Evolutionary conservation across 2,797 vertebrate genomes (phyloP).

Genomic region (Borostomias antarcticus): DNA sequence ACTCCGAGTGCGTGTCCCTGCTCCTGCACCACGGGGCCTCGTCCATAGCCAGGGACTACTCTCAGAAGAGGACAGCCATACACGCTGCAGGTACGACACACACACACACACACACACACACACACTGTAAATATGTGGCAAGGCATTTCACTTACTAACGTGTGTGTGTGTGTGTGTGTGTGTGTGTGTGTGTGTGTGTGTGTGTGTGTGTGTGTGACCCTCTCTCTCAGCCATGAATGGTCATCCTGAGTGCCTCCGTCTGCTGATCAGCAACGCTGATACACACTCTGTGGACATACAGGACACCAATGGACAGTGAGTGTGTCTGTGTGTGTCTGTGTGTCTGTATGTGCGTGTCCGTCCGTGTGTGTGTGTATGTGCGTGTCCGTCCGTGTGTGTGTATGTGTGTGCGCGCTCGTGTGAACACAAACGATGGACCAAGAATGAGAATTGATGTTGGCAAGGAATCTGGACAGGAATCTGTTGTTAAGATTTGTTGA

Average conservation of each 20-base stretch:
- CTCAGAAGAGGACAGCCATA: conserved; percentile 81
- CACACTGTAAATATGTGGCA: not conserved
- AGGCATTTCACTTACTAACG: not conserved
- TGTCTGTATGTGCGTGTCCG: not conserved
- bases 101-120: not conserved
- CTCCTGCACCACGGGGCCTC: conserved; percentile 95
- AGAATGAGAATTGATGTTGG: no score
- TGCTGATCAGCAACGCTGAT: conserved; percentile 88
- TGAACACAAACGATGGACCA: no score
- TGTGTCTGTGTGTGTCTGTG: conserved; percentile 21
- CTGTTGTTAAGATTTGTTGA: not conserved
- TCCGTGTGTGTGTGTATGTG: not conserved
- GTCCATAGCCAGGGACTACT: conserved; percentile 86
- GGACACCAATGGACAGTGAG: conserved; percentile 94
- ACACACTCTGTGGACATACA: conserved; percentile 88
- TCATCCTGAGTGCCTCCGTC: conserved; percentile 91
- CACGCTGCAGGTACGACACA: conserved; percentile 76
- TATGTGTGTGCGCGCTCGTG: conserved; percentile 1
- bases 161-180: not conserved
- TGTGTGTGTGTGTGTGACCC: conserved; percentile 27
- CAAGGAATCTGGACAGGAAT: no score
- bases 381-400: no score
- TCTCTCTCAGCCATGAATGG: conserved; percentile 85
- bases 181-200: conserved; percentile 4
- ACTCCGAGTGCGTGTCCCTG: conserved; percentile 94